A percentile compares a stretch with the other conserved stretches of the same genome.
These are phyloP conservation scores for Mesoclemmys tuberculata DNA, from an alignment of 2,113 vertebrate species.

Conservation along the genomic window DNA sequence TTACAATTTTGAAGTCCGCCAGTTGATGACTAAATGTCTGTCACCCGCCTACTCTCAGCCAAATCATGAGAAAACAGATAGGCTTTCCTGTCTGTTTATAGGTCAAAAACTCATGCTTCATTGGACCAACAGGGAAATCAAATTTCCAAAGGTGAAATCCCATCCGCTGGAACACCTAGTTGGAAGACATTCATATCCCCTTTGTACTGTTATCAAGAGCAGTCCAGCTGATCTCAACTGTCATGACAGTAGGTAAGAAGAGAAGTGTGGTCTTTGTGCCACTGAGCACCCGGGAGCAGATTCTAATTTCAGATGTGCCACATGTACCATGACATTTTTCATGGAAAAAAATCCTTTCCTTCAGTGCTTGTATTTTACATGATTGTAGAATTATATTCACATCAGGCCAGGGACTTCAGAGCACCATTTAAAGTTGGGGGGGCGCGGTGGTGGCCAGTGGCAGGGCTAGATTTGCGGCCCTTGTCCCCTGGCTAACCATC, in stretches of 20 bases:
- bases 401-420: background rate
- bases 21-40: slow-evolving; percentile 40
- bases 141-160: background rate
- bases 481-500: background rate
- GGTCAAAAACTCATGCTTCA: background rate
- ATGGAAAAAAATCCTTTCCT: background rate
- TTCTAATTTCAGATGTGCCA: background rate
- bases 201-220: background rate
- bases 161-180: background rate
- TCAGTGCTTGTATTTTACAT: background rate
- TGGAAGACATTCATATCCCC: background rate
- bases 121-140: background rate
- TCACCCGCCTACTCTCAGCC: background rate
- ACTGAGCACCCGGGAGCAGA: background rate
- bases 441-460: too few species aligned
- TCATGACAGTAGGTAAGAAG: background rate
- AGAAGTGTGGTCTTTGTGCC: background rate
- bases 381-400: background rate
- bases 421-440: background rate
- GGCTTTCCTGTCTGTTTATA: background rate
- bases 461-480: background rate
- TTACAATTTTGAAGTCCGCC: slow-evolving; percentile 18
- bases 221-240: background rate
- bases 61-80: background rate
- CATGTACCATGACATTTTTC: background rate